Percentiles rank a stretch among this genome's conserved stretches.
Evolutionary conservation across 2,888 invertebrate genomes (phyloP).

Genomic region (Hymenopus coronatus): DNA sequence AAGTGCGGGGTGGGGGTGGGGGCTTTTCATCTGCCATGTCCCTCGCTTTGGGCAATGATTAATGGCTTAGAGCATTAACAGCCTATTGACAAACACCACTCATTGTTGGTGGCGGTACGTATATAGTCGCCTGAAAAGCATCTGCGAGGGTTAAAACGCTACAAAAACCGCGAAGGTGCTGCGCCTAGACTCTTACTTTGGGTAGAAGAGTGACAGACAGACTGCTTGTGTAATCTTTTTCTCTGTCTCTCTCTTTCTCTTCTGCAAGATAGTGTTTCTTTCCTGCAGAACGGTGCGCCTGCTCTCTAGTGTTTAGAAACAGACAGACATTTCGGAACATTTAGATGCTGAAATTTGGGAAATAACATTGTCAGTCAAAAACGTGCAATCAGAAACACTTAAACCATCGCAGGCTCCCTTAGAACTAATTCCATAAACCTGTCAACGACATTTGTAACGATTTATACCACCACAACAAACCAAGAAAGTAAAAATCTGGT

Average conservation of each 20-base stretch:
- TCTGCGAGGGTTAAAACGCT: conserved; percentile 7
- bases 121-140: conserved; percentile 15
- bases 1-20: conserved; percentile 7
- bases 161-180: conserved; percentile 1
- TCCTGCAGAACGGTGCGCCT: neutral
- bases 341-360: too few relatives aligned
- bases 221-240: neutral
- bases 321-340: too few relatives aligned
- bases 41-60: conserved; percentile 44
- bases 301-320: neutral
- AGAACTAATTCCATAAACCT: too few relatives aligned
- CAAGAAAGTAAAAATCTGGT: too few relatives aligned
- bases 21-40: conserved; percentile 15
- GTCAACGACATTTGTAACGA: too few relatives aligned
- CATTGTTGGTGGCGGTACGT: conserved; percentile 32
- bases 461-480: too few relatives aligned
- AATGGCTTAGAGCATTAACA: conserved; percentile 52
- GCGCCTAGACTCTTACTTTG: neutral
- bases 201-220: neutral
- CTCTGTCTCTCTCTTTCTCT: neutral
- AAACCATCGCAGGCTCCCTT: too few relatives aligned
- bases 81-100: conserved; percentile 50
- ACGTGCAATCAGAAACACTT: too few relatives aligned
- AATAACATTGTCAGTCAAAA: too few relatives aligned
- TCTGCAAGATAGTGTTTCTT: neutral